Conservation (phyloP, 2,888 invertebrate species). For the Saturnia japonica region DNA sequence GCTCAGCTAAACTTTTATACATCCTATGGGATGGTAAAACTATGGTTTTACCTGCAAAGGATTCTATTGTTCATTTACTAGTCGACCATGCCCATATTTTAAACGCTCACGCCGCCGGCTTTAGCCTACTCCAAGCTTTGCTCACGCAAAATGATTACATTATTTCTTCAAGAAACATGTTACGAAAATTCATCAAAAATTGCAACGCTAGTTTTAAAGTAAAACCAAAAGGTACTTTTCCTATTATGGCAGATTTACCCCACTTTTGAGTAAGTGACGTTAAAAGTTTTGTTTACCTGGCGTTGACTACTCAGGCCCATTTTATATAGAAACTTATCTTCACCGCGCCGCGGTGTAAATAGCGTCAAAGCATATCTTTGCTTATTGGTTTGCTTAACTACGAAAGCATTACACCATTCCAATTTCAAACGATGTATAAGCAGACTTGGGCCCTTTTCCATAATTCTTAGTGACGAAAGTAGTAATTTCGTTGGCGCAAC, state of each 20-base stretch:
- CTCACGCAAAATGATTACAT: conserved; percentile 27
- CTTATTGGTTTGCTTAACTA: conserved; percentile 31
- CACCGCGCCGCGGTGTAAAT: conserved; percentile 25
- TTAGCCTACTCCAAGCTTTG: conserved; percentile 20
- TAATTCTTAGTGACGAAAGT: conserved; percentile 38
- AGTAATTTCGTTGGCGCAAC: conserved; percentile 36
- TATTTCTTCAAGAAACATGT: not conserved
- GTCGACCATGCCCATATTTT: too few relatives aligned
- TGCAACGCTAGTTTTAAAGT: conserved; percentile 20
- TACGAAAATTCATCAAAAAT: conserved; percentile 14
- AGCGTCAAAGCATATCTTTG: conserved; percentile 32
- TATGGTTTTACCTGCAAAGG: too few relatives aligned
- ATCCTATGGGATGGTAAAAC: too few relatives aligned
- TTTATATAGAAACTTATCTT: not conserved
- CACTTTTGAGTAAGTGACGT: conserved; percentile 12
- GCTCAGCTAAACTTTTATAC: too few relatives aligned
- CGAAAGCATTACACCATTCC: conserved; percentile 36
- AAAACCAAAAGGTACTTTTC: not conserved
- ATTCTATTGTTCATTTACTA: too few relatives aligned
- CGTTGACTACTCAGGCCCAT: not conserved
- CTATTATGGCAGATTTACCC: not conserved
- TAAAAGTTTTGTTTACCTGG: conserved; percentile 21
- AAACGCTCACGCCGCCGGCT: conserved; percentile 24
- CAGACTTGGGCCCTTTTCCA: conserved; percentile 31
- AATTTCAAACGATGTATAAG: conserved; percentile 38